Conservation (phyloP, 2,797 vertebrate genomes). For the Erithacus rubecula region DNA sequence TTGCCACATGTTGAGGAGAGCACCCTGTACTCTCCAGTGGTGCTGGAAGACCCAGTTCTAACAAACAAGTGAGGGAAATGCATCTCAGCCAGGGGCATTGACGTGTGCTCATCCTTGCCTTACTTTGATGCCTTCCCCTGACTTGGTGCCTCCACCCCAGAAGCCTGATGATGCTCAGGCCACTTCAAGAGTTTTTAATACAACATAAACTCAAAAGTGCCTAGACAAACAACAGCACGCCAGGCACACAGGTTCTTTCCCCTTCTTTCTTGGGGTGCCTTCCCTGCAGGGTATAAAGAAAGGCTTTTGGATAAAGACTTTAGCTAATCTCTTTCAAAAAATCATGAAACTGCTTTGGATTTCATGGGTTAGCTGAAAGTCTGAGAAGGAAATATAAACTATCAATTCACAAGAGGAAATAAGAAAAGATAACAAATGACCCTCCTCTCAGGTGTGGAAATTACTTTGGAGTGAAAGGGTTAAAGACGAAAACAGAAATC, state of each 20-base stretch:
- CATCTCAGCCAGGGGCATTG: neutral
- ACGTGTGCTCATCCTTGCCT: neutral
- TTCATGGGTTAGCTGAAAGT: neutral
- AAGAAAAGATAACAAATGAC: neutral
- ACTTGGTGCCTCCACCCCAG: neutral
- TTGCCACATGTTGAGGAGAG: accelerated
- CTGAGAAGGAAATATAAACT: neutral
- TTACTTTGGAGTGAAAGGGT: neutral
- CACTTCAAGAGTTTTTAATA: neutral
- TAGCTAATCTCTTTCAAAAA: neutral
- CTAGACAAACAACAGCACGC: neutral
- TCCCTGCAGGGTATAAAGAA: neutral
- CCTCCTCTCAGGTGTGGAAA: neutral
- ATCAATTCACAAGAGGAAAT: neutral
- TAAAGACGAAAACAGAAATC: neutral
- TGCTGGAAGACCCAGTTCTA: neutral
- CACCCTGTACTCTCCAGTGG: accelerated
- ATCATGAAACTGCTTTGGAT: neutral
- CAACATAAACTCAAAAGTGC: neutral
- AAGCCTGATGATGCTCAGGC: neutral
- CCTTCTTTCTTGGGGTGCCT: neutral
- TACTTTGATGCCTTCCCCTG: neutral
- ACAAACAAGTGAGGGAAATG: neutral
- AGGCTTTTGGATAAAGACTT: neutral
- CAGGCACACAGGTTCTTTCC: neutral